Conservation (phyloP, 2,113 vertebrate genomes). For the Ictalurus furcatus region DNA sequence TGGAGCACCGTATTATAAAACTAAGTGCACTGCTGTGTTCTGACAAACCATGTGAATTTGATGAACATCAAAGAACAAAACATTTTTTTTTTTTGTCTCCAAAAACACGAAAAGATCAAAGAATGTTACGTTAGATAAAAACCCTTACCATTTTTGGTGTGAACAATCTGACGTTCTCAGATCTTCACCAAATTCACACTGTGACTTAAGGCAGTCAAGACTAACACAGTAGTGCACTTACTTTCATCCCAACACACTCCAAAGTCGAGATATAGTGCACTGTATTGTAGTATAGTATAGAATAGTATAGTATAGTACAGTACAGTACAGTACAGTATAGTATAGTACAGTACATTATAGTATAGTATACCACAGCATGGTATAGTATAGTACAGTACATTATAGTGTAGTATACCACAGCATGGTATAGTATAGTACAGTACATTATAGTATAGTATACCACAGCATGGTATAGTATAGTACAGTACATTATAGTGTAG, state of each 20-base stretch:
- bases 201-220: not conserved
- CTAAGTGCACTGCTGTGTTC: not conserved
- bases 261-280: no score
- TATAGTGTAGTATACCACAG: no score
- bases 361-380: not conserved
- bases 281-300: no score
- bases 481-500: not conserved
- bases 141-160: not conserved
- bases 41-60: not conserved
- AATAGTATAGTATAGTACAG: no score
- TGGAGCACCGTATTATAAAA: not conserved
- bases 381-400: no score
- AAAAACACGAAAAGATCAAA: not conserved
- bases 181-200: not conserved
- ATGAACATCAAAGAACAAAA: not conserved
- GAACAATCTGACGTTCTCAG: not conserved
- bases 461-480: not conserved
- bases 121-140: no score
- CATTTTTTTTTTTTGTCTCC: not conserved
- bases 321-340: not conserved
- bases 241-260: not conserved
- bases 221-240: not conserved
- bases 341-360: not conserved
- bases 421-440: no score
- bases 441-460: not conserved